Conservation (phyloP, 2,888 invertebrate species). For the Hypselothyrea guttata region DNA sequence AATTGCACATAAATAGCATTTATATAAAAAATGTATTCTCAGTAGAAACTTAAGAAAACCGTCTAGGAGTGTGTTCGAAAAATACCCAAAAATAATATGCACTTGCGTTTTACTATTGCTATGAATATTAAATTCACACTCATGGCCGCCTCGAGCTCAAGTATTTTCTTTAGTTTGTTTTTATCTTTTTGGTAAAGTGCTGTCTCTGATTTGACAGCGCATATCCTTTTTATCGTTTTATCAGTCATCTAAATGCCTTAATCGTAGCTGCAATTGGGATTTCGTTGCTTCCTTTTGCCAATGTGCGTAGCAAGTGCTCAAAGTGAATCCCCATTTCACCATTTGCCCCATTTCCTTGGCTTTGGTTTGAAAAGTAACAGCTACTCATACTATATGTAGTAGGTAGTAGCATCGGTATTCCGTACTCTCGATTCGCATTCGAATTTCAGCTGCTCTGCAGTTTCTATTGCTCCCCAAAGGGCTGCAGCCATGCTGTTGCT, state of each 20-base stretch:
- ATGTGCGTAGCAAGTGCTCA: slow-evolving; percentile 16
- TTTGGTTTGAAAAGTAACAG: no score
- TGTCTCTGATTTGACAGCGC: slow-evolving; percentile 20
- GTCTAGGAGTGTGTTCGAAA: no score
- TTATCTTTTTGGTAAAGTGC: neutral
- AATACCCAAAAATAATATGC: no score
- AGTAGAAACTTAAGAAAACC: no score
- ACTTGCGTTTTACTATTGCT: no score
- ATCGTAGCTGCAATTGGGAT: slow-evolving; percentile 28
- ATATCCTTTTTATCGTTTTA: slow-evolving; percentile 22
- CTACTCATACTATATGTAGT: no score
- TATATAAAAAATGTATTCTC: no score
- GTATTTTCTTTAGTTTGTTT: neutral
- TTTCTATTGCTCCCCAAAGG: slow-evolving; percentile 31
- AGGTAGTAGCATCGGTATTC: neutral
- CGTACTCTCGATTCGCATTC: slow-evolving; percentile 16
- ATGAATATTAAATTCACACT: no score
- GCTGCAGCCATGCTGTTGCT: slow-evolving; percentile 15
- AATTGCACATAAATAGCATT: no score
- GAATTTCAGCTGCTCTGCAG: slow-evolving; percentile 36
- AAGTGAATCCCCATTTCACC: slow-evolving; percentile 24
- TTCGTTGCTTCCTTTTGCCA: neutral
- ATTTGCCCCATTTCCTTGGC: neutral
- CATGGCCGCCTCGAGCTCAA: no score
- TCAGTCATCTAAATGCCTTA: slow-evolving; percentile 34